These are phyloP conservation scores for Rhamnusium bicolor DNA, from an alignment of 2,888 invertebrate genomes.

Conservation along the genomic window DNA sequence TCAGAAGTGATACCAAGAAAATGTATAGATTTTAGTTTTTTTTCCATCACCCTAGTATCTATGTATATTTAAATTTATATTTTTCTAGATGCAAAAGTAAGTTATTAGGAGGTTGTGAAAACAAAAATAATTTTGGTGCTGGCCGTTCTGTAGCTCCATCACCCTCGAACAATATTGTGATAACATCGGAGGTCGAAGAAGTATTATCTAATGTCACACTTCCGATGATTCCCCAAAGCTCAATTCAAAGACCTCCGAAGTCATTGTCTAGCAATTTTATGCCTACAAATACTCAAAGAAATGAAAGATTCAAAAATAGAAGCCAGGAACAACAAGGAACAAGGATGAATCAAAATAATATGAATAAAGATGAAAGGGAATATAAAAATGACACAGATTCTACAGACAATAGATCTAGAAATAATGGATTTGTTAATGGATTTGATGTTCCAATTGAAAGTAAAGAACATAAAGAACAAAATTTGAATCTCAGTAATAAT, in stretches of 20 bases:
- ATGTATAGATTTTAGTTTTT: too few species aligned
- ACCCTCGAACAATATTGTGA: not conserved
- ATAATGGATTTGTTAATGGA: slow-evolving; percentile 1
- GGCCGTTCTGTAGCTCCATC: slow-evolving; percentile 22
- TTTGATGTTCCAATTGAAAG: not conserved
- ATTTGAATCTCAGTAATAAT: not conserved
- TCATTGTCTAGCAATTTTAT: slow-evolving; percentile 31
- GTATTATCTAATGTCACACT: not conserved
- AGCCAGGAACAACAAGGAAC: not conserved
- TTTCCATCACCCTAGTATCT: too few species aligned
- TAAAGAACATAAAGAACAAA: not conserved
- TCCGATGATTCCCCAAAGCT: not conserved
- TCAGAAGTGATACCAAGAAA: too few species aligned
- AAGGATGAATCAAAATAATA: not conserved
- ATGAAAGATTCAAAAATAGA: not conserved
- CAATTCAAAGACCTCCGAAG: slow-evolving; percentile 25
- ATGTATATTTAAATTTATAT: not conserved
- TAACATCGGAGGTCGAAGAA: not conserved
- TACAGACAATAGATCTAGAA: not conserved
- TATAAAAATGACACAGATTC: not conserved
- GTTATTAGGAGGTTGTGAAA: slow-evolving; percentile 20
- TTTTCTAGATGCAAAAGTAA: slow-evolving; percentile 37
- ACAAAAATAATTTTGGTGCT: slow-evolving; percentile 2
- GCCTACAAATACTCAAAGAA: slow-evolving; percentile 30
- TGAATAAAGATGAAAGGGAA: not conserved